Evolutionary conservation across 2,888 invertebrate species (phyloP), one percentile per base, ranked within the genome.

Genomic region (Choristoneura rosaceana): DNA sequence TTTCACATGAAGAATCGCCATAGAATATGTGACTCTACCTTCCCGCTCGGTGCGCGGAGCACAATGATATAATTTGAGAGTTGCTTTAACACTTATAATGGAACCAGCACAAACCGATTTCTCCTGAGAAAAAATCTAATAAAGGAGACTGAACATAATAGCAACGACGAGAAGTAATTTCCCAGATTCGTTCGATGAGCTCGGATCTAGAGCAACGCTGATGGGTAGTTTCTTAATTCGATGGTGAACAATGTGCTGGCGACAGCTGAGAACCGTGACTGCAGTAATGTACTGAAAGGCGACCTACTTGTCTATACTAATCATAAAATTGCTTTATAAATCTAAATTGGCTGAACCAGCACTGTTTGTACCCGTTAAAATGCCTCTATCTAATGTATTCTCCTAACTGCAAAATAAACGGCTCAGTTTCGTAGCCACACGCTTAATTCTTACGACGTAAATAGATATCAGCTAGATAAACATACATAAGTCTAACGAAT

Each of bases 161-260:
- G 87, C 81, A 85, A 87, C 81, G 85, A 84, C 79, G 82, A 84
- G 80, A 88, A 83, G 86, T 80, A 84, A 88, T 91, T 92, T 93
- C 91, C 87, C 90, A 91, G 88, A 88, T 87, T 85, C 82, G 80
- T 86, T 87, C 84, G 83, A 88, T 85, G 84, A 82, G 82, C 79
- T 85, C 79, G 80, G 81, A 92, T 90, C 89, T 91, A 82, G 90
- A 88, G 80, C 89, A 78, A 74, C 76, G 69, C 67, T 74, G 78
- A 79, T 84, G 84, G 83, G 83, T 86, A 84, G 82, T 86, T 85
- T 86, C 83, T 87, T 88, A 87, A 86, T 88, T 87, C 79, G 77
- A 84, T 83, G 75, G 79, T 79, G 84, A 84, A 90, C 87, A 90
- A 84, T 85, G 67, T 55, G 65, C 66, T 55, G 59, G 61, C 58